Evolutionary conservation across 2,797 vertebrate species (phyloP), one percentile per base, ranked within the genome.

Genomic region (Pipistrellus pygmaeus): DNA sequence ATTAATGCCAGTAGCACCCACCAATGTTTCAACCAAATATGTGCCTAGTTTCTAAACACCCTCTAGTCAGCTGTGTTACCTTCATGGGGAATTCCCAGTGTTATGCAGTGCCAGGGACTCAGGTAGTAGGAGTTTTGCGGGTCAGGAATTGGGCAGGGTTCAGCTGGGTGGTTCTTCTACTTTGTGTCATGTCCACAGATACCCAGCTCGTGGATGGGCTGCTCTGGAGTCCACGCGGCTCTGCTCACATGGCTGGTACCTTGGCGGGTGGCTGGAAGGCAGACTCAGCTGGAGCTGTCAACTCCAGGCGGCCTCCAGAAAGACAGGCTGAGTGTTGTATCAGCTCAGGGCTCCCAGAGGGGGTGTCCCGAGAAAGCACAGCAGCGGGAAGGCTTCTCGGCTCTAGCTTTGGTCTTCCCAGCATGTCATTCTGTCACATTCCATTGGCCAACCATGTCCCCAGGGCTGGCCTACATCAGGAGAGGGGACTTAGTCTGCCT

Each of bases 121-220:
- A 14, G 35, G 41, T 8, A 35, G 81, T 9, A 48, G 89, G 46
- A 32, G 17, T 64, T 60, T 32, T 25, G 13, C 55, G 35, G 66
- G 23, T 44, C 72, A 35, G 66, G 66, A 53, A 23, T 2, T 32
- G 92, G 60, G 62, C n/a, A 41, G 81, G 60, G 51, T 71, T 92
- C 21, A 53, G 85, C 25, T 9, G 20, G 23, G 27, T 2, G 53
- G 6, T n/a, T 91, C 84, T 75, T 75, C 78, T 11, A 17, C 57
- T 48, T 32, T 1, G 0, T 3, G 4, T 41, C 18, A 4, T 5
- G 11, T 30, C 3, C 1, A 0, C 66, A 48, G 66, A 38, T 41
- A 51, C 10, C 48, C 38, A 25, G n/a, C 57, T 23, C 18, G 21
- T 1, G 25, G 35, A 4, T 17, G 27, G 32, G 32, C 51, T 69